Evolutionary conservation across 1,140 invertebrate species (phyloP).

Genomic region (Pentalonia nigronervosa): DNA sequence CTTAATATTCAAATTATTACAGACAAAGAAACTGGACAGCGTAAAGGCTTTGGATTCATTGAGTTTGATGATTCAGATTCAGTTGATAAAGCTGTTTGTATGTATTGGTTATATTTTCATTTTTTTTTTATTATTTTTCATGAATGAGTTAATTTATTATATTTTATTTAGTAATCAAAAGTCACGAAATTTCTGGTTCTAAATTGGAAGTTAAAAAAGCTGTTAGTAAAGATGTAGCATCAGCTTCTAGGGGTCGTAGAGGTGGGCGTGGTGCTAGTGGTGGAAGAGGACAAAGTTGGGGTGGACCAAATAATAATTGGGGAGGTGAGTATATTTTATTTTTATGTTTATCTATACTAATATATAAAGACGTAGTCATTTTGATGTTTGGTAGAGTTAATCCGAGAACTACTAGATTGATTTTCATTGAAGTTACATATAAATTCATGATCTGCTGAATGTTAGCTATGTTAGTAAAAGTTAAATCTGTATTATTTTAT

Average conservation of each 20-base stretch:
- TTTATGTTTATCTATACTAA: not conserved
- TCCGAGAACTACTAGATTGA: too few relatives aligned
- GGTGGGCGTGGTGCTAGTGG: slow-evolving; percentile 60
- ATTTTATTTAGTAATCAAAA: slow-evolving; percentile 61
- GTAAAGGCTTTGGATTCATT: slow-evolving; percentile 92
- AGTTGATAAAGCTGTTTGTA: slow-evolving; percentile 92
- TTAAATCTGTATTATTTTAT: too few relatives aligned
- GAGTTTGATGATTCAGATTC: slow-evolving; percentile 97
- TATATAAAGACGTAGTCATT: too few relatives aligned
- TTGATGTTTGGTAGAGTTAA: too few relatives aligned
- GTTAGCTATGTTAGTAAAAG: too few relatives aligned
- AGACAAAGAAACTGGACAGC: slow-evolving; percentile 89
- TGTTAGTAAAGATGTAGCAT: slow-evolving; percentile 60
- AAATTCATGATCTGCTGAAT: too few relatives aligned
- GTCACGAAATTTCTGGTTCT: slow-evolving; percentile 61
- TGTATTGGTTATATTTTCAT: slow-evolving; percentile 65
- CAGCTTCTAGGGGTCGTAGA: slow-evolving; percentile 58
- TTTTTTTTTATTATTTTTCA: not conserved
- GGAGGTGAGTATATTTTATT: slow-evolving; percentile 32
- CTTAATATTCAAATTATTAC: slow-evolving; percentile 89
- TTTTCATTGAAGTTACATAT: too few relatives aligned
- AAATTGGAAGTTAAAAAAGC: slow-evolving; percentile 63
- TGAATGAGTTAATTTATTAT: not conserved
- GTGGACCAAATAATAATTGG: slow-evolving; percentile 36
- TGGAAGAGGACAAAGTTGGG: slow-evolving; percentile 57